Evolutionary conservation across 1,140 invertebrate species (phyloP).

Genomic region (Neodiprion fabricii): DNA sequence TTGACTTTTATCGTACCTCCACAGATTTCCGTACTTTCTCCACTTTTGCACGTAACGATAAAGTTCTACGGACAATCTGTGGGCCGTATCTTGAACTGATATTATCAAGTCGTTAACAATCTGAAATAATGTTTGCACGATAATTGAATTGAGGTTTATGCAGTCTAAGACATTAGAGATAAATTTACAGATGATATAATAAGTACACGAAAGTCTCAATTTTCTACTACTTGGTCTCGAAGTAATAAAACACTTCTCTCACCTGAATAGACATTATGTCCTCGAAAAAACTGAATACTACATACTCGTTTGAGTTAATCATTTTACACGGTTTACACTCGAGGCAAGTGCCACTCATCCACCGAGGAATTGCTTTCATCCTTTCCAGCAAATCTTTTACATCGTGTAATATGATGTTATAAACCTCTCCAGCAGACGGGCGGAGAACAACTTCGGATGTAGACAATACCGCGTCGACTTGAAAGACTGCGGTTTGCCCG

Average conservation of each 20-base stretch:
- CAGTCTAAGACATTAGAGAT: too few relatives aligned
- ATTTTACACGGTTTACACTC: constrained; percentile 69
- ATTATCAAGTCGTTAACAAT: constrained; percentile 72
- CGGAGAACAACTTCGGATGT: constrained; percentile 76
- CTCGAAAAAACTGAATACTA: constrained; percentile 76
- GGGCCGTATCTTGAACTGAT: constrained; percentile 71
- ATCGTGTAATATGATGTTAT: constrained; percentile 73
- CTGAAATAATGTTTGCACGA: constrained; percentile 26
- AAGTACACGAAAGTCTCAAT: constrained; percentile 2
- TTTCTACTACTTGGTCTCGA: not conserved
- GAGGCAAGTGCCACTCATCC: constrained; percentile 84
- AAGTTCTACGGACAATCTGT: constrained; percentile 68
- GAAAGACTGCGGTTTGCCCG: constrained; percentile 71
- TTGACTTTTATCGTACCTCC: constrained; percentile 79
- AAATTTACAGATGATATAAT: not conserved
- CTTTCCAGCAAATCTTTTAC: constrained; percentile 72
- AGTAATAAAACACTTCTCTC: constrained; percentile 17
- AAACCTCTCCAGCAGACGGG: constrained; percentile 77
- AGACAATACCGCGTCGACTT: constrained; percentile 77
- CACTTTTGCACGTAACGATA: constrained; percentile 75
- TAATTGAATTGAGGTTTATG: not conserved
- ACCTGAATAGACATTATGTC: constrained; percentile 72
- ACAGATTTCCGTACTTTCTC: constrained; percentile 80
- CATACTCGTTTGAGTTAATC: constrained; percentile 63
- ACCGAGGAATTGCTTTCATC: constrained; percentile 78